Conservation (phyloP, 2,113 vertebrate species). For the Suricata suricatta region DNA sequence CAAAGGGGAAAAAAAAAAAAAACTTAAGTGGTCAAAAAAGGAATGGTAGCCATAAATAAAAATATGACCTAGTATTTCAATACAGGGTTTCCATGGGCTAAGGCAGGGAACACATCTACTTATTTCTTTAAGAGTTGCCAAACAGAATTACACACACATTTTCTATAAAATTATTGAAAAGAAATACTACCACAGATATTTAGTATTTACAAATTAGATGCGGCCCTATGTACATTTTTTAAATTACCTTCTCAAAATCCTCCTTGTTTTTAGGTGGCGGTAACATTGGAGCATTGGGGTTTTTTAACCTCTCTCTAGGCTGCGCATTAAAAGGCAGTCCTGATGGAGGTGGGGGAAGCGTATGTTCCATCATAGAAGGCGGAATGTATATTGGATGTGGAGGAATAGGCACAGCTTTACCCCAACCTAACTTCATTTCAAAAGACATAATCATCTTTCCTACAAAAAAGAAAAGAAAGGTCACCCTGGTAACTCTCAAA, state of each 20-base stretch:
- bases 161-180: slow-evolving; percentile 83
- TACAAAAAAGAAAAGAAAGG: slow-evolving; percentile 77
- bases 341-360: slow-evolving; percentile 97
- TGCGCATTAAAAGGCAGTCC: slow-evolving; percentile 99
- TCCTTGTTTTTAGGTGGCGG: slow-evolving; percentile 99
- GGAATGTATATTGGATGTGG: slow-evolving; percentile 99
- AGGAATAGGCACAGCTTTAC: slow-evolving; percentile 99
- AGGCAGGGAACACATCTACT: slow-evolving; percentile 85
- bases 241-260: slow-evolving; percentile 99
- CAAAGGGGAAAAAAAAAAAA: slow-evolving; percentile 78
- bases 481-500: background rate
- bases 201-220: slow-evolving; percentile 85
- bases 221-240: slow-evolving; percentile 83
- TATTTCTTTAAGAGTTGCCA: slow-evolving; percentile 82
- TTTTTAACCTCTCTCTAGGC: slow-evolving; percentile 97
- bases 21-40: slow-evolving; percentile 79
- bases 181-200: slow-evolving; percentile 84
- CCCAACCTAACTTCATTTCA: slow-evolving; percentile 99
- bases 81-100: slow-evolving; percentile 83
- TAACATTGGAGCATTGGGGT: slow-evolving; percentile 95
- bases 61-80: slow-evolving; percentile 78
- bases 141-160: slow-evolving; percentile 82
- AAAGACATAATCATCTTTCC: slow-evolving; percentile 99
- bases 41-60: slow-evolving; percentile 78
- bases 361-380: slow-evolving; percentile 99